These are phyloP conservation scores for Procavia capensis DNA, from an alignment of 2,113 vertebrate species.

Conservation along the genomic window DNA sequence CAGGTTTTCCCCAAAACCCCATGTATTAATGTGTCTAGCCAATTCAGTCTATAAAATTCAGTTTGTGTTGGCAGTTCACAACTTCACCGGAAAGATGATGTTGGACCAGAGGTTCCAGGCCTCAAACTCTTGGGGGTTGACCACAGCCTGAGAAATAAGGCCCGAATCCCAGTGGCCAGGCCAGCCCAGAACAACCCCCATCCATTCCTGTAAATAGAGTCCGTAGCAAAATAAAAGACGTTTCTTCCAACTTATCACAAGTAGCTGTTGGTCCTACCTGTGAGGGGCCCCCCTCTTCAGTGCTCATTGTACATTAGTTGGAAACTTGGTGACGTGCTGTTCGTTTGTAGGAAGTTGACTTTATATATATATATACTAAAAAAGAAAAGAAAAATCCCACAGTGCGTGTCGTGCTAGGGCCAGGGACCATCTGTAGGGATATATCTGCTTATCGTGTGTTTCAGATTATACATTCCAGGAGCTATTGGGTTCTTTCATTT, in stretches of 20 bases:
- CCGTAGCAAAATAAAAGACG: constrained; percentile 74
- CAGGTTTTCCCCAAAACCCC: background rate
- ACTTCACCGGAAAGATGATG: background rate
- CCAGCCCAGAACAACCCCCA: constrained; percentile 19
- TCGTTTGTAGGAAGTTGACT: constrained; percentile 91
- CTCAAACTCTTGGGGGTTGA: background rate
- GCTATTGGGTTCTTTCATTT: constrained; percentile 71
- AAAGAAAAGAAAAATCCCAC: constrained; percentile 67
- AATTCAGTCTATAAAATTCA: background rate
- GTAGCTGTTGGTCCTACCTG: constrained; percentile 86
- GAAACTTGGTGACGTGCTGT: constrained; percentile 90
- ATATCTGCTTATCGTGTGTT: constrained; percentile 85
- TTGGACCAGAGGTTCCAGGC: background rate
- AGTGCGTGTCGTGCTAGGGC: constrained; percentile 87
- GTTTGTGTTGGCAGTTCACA: background rate
- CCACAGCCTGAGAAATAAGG: constrained; percentile 19
- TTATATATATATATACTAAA: constrained; percentile 73
- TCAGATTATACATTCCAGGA: constrained; percentile 84
- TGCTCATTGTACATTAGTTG: constrained; percentile 91
- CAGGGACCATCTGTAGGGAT: constrained; percentile 87
- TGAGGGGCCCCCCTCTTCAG: constrained; percentile 82
- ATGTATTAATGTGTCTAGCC: background rate
- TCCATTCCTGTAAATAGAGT: constrained; percentile 89
- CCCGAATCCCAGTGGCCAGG: background rate
- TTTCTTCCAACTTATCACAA: constrained; percentile 83